These are phyloP conservation scores for Caenorhabditis plicata DNA, from an alignment of 2,888 invertebrate species.

Conservation along the genomic window DNA sequence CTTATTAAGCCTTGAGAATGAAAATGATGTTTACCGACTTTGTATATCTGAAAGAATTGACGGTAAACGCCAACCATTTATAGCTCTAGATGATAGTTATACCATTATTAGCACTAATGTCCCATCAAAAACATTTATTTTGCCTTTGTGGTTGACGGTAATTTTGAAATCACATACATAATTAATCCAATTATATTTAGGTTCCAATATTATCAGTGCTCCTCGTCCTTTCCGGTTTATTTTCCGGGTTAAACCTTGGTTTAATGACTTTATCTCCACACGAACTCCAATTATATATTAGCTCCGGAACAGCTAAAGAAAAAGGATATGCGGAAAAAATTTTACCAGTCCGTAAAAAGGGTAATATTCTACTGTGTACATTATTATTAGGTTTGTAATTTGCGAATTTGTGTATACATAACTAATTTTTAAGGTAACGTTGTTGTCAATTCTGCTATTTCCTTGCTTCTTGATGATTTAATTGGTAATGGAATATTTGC, in stretches of 20 bases:
- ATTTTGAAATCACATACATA: not conserved
- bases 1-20: slow-evolving; percentile 1
- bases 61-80: slow-evolving; percentile 1
- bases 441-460: slow-evolving; percentile 74
- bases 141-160: slow-evolving; percentile 11
- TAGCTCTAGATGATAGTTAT: slow-evolving; percentile 15
- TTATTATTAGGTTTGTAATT: slow-evolving; percentile 70
- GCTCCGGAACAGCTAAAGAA: slow-evolving; percentile 47
- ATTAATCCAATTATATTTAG: slow-evolving; percentile 64
- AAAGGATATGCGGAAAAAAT: slow-evolving; percentile 78
- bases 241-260: slow-evolving; percentile 91
- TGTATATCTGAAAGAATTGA: slow-evolving; percentile 20
- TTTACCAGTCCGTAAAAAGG: slow-evolving; percentile 86
- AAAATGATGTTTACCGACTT: slow-evolving; percentile 4
- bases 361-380: slow-evolving; percentile 83
- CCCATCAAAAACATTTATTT: slow-evolving; percentile 1
- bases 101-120: slow-evolving; percentile 13
- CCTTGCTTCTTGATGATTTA: slow-evolving; percentile 89
- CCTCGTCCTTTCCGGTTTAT: slow-evolving; percentile 85
- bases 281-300: slow-evolving; percentile 61
- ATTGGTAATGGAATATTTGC: slow-evolving; percentile 67
- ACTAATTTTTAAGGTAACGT: slow-evolving; percentile 74
- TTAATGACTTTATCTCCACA: slow-evolving; percentile 87
- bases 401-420: not conserved
- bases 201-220: slow-evolving; percentile 76